Base-by-base conservation (phyloP, 1,140 invertebrate species). In the Macrobrachium nipponense region DNA sequence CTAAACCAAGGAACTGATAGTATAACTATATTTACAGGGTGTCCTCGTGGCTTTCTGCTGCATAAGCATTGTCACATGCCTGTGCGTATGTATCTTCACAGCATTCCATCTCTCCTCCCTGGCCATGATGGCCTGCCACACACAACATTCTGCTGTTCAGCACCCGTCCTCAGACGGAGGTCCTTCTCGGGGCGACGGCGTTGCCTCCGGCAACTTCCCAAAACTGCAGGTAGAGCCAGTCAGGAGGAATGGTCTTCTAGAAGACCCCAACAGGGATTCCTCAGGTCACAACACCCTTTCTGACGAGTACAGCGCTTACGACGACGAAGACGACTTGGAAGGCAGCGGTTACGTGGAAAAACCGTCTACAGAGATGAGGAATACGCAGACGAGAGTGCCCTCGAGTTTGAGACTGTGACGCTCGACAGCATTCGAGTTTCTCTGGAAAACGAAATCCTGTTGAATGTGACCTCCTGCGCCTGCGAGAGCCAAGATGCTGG, bases 61-160 rank as follows among this genome's bases (percentile, higher is more conserved):
- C n/a, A 20, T 92, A 12, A 91, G 92, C 17, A 90, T 90, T 4
- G 86, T 91, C 5, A 90, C 92, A 0, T 92, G 92, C 70, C 87
- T 92, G 68, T 90, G 91, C 58, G 92, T 92, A 0, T 91, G 91
- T 72, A 90, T 91, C 15, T 92, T 92, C 60, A 91, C 92, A 0
- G 86, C 90, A 12, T 89, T 93, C 58, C 92, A 93, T 87, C 90
- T 93, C 66, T 84, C 90, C n/a, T 91, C 90, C 72, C 90, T 93
- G 12, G 90, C 90, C 64, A 89, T 90, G 36, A 89, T 91, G 80
- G 90, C 91, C 82, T 93, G 93, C 89, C 91, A 91, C 75, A 91
- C 92, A 12, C 66, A 73, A 8, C 90, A 90, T 1, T 90, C 91
- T 61, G 90, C 91, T 17, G 73, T 90, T 14, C 91, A 77, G 89